These are phyloP conservation scores for Trichonephila clavata DNA, from an alignment of 1,140 invertebrate genomes.

Conservation along the genomic window DNA sequence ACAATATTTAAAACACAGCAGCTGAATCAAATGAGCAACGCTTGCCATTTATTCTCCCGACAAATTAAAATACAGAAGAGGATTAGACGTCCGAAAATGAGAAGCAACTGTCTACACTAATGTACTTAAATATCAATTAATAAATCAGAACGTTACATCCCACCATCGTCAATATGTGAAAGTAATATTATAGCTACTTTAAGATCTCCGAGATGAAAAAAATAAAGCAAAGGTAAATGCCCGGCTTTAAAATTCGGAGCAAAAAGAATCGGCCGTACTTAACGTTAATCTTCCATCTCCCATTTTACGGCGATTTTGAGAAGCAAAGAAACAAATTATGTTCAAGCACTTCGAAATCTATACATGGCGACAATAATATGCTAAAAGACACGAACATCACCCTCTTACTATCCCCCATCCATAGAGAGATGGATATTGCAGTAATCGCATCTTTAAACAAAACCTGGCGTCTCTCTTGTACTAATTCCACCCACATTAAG, in stretches of 20 bases:
- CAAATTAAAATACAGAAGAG: background rate
- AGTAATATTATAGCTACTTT: constrained; percentile 24
- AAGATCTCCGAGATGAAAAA: background rate
- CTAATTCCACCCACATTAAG: constrained; percentile 42
- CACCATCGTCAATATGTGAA: background rate
- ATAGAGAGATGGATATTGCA: background rate
- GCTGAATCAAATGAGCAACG: too few relatives aligned
- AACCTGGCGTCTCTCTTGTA: background rate
- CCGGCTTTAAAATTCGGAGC: background rate
- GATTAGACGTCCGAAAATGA: background rate
- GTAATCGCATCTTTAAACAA: constrained; percentile 50
- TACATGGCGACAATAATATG: constrained; percentile 52
- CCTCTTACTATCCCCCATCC: background rate
- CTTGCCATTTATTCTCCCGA: background rate
- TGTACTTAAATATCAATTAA: background rate
- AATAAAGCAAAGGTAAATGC: background rate
- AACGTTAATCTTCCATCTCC: background rate
- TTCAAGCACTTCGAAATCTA: constrained; percentile 36
- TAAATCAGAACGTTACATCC: background rate
- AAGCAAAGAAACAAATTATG: constrained; percentile 32
- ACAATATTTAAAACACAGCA: too few relatives aligned
- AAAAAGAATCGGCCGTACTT: constrained; percentile 19
- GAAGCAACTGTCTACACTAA: background rate
- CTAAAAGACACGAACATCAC: constrained; percentile 25
- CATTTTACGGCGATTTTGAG: background rate